Evolutionary conservation across 2,888 invertebrate genomes (phyloP).

Genomic region (Drosophila parthenogenetica): DNA sequence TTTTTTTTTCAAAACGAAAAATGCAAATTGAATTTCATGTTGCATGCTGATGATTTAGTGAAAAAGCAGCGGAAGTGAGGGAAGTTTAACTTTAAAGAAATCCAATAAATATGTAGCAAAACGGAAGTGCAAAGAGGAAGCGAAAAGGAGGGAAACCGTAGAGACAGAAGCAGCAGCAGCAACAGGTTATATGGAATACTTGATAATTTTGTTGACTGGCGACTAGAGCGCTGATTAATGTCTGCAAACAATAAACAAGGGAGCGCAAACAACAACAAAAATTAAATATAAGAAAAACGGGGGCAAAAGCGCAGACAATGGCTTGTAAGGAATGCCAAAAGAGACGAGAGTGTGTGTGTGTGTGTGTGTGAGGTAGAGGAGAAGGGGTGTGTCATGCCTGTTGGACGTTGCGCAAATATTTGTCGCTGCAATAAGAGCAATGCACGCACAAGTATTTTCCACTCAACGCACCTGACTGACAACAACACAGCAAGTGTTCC

Average conservation of each 20-base stretch:
- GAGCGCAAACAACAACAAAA: conserved; percentile 11
- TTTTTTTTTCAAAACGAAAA: conserved; percentile 3
- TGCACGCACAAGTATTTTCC: conserved; percentile 74
- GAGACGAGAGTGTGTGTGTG: background rate
- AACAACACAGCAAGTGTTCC: conserved; percentile 48
- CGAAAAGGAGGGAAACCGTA: conserved; percentile 42
- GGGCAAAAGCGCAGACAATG: conserved; percentile 36
- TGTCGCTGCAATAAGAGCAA: conserved; percentile 77
- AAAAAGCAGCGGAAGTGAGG: conserved; percentile 54
- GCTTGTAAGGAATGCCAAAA: conserved; percentile 41
- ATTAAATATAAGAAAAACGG: conserved; percentile 29
- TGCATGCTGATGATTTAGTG: conserved; percentile 37
- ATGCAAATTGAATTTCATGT: conserved; percentile 50
- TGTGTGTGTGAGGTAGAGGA: background rate
- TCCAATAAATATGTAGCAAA: conserved; percentile 49
- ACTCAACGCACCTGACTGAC: conserved; percentile 72
- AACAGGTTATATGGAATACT: conserved; percentile 48
- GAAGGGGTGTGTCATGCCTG: conserved; percentile 10
- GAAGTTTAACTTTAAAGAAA: conserved; percentile 44
- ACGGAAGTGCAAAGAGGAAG: conserved; percentile 65
- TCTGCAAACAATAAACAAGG: conserved; percentile 70
- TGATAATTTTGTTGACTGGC: conserved; percentile 55
- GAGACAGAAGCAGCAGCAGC: conserved; percentile 46
- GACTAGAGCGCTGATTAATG: conserved; percentile 70
- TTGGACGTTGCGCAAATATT: conserved; percentile 69